These are phyloP conservation scores for Pseudomyrmex cubaensis DNA, from an alignment of 1,140 invertebrate genomes.

Conservation along the genomic window DNA sequence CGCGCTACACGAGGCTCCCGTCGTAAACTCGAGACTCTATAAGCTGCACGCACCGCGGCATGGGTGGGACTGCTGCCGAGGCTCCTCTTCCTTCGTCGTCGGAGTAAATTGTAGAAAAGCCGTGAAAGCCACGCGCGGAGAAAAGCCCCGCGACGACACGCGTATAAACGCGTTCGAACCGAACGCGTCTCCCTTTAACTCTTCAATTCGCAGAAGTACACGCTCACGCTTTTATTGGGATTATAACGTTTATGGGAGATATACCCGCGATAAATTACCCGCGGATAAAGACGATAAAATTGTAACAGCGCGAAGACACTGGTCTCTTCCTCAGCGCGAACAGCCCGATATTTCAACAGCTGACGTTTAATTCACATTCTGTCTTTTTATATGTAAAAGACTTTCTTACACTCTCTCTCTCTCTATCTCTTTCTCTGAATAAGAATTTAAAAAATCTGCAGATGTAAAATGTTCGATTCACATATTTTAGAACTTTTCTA, in stretches of 20 bases:
- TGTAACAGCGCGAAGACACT: neutral
- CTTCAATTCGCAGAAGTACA: slow-evolving; percentile 23
- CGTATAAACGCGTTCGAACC: slow-evolving; percentile 24
- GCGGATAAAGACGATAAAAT: neutral
- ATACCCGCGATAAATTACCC: slow-evolving; percentile 27
- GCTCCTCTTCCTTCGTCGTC: slow-evolving; percentile 8
- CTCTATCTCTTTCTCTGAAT: no score
- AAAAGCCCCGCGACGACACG: neutral
- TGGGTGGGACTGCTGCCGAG: slow-evolving; percentile 46
- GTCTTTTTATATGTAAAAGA: no score
- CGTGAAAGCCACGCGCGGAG: slow-evolving; percentile 30
- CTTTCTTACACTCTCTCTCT: no score
- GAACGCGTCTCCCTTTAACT: neutral
- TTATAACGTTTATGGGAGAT: neutral
- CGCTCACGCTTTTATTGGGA: slow-evolving; percentile 12
- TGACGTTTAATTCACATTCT: no score
- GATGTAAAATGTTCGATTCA: no score
- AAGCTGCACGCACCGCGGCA: slow-evolving; percentile 51
- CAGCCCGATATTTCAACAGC: no score
- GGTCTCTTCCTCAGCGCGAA: neutral
- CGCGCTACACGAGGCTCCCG: slow-evolving; percentile 52
- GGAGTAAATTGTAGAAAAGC: slow-evolving; percentile 65
- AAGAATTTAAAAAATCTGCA: no score
- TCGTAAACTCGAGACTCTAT: slow-evolving; percentile 62
- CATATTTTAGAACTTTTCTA: neutral